Conservation (phyloP, 2,113 vertebrate species). For the Crotalus tigris region DNA sequence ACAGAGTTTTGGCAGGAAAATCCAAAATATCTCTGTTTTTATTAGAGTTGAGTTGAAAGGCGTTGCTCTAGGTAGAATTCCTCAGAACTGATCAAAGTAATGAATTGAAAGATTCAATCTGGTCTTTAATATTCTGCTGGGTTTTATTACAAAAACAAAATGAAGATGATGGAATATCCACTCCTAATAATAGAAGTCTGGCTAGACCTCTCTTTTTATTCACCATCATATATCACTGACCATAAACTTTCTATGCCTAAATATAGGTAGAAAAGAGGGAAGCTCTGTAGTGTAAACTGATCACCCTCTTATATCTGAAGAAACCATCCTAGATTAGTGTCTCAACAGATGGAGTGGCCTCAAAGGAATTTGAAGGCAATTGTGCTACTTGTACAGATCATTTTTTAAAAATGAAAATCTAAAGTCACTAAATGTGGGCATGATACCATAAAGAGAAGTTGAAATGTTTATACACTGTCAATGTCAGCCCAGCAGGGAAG, state of each 20-base stretch:
- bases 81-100: neutral
- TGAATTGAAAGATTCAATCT: neutral
- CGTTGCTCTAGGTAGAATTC: neutral
- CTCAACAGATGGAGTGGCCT: neutral
- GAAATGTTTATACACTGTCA: neutral
- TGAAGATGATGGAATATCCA: neutral
- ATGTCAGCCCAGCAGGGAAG: neutral
- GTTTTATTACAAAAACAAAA: neutral
- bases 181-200: neutral
- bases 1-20: neutral
- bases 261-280: neutral
- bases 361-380: neutral
- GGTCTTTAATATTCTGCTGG: neutral
- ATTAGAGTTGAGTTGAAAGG: neutral
- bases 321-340: neutral
- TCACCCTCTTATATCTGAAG: neutral
- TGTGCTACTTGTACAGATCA: neutral
- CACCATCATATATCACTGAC: neutral
- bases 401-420: neutral
- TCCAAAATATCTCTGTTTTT: neutral
- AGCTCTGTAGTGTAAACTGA: neutral
- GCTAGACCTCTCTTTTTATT: neutral
- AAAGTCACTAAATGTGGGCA: neutral
- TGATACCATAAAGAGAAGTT: neutral
- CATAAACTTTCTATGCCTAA: neutral